Conservation (phyloP, 2,113 vertebrate species). For the Lycaon pictus region DNA sequence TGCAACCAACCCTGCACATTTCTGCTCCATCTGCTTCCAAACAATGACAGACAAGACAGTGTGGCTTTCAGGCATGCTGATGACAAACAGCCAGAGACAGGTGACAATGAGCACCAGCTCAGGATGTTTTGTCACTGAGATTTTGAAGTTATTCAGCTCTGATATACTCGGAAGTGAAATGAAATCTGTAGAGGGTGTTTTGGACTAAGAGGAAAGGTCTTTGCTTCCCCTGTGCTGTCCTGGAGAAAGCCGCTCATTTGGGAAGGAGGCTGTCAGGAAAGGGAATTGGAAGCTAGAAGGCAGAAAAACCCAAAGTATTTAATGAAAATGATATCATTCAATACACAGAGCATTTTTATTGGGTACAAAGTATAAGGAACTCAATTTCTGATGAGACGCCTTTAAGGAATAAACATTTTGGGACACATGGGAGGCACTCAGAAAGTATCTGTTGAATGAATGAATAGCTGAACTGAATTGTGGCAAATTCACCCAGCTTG, state of each 20-base stretch:
- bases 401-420: neutral
- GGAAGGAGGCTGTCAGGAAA: constrained; percentile 34
- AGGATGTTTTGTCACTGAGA: neutral
- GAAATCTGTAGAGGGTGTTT: neutral
- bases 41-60: fast-evolving
- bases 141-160: constrained; percentile 7
- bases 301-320: neutral
- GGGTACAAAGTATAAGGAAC: neutral
- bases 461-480: neutral
- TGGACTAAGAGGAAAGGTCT: neutral
- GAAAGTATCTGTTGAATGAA: neutral
- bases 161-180: constrained; percentile 60
- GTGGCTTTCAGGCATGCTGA: fast-evolving
- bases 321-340: neutral
- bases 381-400: neutral
- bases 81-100: constrained; percentile 50
- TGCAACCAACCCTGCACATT: neutral
- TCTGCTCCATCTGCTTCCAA: constrained; percentile 55
- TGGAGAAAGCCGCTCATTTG: neutral
- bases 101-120: constrained; percentile 7
- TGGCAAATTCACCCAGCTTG: neutral
- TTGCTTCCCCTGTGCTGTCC: neutral
- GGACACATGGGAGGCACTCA: neutral
- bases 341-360: neutral
- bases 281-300: neutral